Evolutionary conservation across 2,888 invertebrate genomes (phyloP), one percentile per base, ranked within the genome.

Genomic region (Oegoconia quadripuncta): DNA sequence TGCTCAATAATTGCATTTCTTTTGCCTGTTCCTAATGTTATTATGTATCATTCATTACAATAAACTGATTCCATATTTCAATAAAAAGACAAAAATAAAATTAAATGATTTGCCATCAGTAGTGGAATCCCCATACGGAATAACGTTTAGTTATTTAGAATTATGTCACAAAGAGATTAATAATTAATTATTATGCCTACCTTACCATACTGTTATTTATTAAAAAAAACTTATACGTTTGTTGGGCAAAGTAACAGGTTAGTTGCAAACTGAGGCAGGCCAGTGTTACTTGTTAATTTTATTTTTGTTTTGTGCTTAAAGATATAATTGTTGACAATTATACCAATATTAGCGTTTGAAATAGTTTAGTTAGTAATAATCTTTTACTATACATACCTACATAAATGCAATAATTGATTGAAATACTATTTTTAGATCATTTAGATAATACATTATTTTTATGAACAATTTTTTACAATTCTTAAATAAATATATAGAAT

Each of bases 341-440:
- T 22, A 9, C 22, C 22, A 22, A 22, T 9, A 9, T 9, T 22
- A 22, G 6, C 22, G 7, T 18, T 22, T 9, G 22, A 22, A 4
- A 22, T 22, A 22, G 9, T 22, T 22, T 18, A 18, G 7, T 18
- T 22, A n/a, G n/a, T n/a, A 38, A 41, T 33, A 48, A 45, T 50
- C 51, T 58, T 52, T 51, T 55, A 54, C 37, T 47, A 39, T 53
- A n/a, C n/a, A n/a, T n/a, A n/a, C n/a, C n/a, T n/a, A n/a, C n/a
- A n/a, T n/a, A n/a, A 59, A 56, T 59, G 61, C 65, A 64, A 59
- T 63, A 50, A 54, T 48, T 60, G 50, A 57, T 63, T 57, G 50
- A 60, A 67, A 56, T 56, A 62, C 52, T 74, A 74, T 77, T 74
- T 76, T 74, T 64, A 61, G 63, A 66, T 59, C 51, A 54, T 67